Percentiles rank a stretch among this genome's conserved stretches.
Evolutionary conservation across 2,797 vertebrate species (phyloP).

Genomic region (Sebastes flavidus): DNA sequence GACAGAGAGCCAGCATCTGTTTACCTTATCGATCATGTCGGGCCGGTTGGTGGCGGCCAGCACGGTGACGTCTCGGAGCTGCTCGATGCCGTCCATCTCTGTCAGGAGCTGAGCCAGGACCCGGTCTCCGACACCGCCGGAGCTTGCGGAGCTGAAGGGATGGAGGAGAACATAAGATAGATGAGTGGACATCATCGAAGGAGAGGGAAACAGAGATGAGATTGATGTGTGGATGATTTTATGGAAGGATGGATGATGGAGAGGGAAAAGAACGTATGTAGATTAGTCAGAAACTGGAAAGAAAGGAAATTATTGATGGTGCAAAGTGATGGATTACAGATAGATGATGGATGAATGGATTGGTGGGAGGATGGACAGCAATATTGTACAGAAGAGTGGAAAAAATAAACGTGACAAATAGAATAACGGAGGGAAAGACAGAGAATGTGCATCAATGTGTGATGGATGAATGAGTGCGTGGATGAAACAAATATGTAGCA

Average conservation of each 20-base stretch:
- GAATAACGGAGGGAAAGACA: not conserved
- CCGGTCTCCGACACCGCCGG: conserved; percentile 90
- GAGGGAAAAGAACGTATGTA: conserved; percentile 1
- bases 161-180: conserved; percentile 9
- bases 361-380: not conserved
- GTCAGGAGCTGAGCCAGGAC: conserved; percentile 96
- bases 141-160: conserved; percentile 83
- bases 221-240: not conserved
- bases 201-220: not conserved
- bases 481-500: not conserved
- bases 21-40: conserved; percentile 97
- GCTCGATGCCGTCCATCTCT: conserved; percentile 97
- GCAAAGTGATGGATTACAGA: not conserved
- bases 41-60: conserved; percentile 97
- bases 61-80: conserved; percentile 91
- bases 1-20: conserved; percentile 38
- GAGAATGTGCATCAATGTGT: not conserved
- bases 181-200: conserved; percentile 17
- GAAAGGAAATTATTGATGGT: not conserved
- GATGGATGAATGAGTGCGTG: conserved; percentile 1
- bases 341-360: not conserved
- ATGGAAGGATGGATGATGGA: conserved; percentile 9
- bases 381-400: not conserved
- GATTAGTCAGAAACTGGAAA: not conserved
- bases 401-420: not conserved